Evolutionary conservation across 2,113 vertebrate genomes (phyloP).

Genomic region (Otocyon megalotis): DNA sequence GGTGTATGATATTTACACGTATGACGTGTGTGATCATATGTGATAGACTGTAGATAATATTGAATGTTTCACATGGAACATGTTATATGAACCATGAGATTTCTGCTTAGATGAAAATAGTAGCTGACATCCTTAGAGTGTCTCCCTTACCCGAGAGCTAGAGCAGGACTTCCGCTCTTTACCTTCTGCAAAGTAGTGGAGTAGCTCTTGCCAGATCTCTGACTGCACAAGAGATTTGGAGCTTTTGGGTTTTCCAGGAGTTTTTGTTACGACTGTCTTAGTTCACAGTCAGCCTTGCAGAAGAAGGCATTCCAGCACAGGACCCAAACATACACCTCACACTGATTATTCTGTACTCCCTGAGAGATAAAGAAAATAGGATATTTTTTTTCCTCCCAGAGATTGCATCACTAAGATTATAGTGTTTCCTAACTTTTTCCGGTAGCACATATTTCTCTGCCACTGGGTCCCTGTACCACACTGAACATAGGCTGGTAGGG

Average conservation of each 20-base stretch:
- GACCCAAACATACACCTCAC: not conserved
- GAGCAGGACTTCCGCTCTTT: not conserved
- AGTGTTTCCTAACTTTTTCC: not conserved
- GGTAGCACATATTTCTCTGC: not conserved
- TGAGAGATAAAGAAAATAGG: not conserved
- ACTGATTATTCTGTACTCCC: not conserved
- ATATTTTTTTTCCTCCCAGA: not conserved
- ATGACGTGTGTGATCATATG: not conserved
- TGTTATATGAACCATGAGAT: constrained; percentile 7
- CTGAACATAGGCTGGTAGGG: not conserved
- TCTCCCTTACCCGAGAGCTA: not conserved
- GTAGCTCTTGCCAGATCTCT: not conserved
- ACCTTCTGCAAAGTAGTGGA: not conserved
- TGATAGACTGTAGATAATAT: not conserved
- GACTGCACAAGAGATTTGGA: not conserved
- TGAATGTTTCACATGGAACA: not conserved
- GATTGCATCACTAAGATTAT: not conserved
- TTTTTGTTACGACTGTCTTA: not conserved
- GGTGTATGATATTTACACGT: not conserved
- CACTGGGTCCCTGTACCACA: not conserved
- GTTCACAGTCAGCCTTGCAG: not conserved
- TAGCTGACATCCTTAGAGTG: not conserved
- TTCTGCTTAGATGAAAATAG: not conserved
- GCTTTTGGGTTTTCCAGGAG: not conserved
- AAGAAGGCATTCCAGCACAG: not conserved